Evolutionary conservation across 1,140 invertebrate species (phyloP).

Genomic region (Drosophila arawakana): DNA sequence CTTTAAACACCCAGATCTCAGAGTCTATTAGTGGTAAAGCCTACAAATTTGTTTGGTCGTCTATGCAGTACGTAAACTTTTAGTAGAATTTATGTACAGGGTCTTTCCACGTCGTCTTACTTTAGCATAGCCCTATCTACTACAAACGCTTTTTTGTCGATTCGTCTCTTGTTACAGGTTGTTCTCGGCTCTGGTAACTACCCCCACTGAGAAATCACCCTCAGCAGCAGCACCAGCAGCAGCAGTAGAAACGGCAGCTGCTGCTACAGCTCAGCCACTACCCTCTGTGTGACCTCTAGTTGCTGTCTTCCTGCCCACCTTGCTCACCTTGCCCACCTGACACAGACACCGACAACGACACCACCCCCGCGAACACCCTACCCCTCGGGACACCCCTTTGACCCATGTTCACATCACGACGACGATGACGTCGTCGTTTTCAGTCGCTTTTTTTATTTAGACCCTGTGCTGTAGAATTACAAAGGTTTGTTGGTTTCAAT

Average conservation of each 20-base stretch:
- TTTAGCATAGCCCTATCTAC: no score
- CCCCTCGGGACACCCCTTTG: background rate
- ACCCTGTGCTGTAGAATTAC: no score
- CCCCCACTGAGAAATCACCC: conserved; percentile 34
- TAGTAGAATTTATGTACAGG: no score
- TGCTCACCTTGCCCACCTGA: conserved; percentile 37
- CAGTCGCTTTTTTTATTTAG: background rate
- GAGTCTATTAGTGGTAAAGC: no score
- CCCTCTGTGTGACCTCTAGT: conserved; percentile 75
- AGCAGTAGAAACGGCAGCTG: conserved; percentile 9
- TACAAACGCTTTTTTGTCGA: background rate
- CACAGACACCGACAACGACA: conserved; percentile 21
- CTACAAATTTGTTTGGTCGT: no score
- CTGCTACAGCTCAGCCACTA: conserved; percentile 56
- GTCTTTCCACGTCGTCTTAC: no score
- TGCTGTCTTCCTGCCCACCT: conserved; percentile 29
- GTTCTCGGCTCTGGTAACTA: conserved; percentile 28
- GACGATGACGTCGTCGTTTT: conserved; percentile 73
- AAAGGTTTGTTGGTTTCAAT: no score
- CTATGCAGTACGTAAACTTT: no score
- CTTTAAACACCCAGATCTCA: no score
- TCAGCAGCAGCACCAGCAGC: conserved; percentile 28
- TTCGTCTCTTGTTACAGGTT: conserved; percentile 29
- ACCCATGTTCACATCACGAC: conserved; percentile 53
- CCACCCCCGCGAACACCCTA: background rate